Conservation (phyloP, 2,888 invertebrate genomes). For the Leptothorax acervorum region DNA sequence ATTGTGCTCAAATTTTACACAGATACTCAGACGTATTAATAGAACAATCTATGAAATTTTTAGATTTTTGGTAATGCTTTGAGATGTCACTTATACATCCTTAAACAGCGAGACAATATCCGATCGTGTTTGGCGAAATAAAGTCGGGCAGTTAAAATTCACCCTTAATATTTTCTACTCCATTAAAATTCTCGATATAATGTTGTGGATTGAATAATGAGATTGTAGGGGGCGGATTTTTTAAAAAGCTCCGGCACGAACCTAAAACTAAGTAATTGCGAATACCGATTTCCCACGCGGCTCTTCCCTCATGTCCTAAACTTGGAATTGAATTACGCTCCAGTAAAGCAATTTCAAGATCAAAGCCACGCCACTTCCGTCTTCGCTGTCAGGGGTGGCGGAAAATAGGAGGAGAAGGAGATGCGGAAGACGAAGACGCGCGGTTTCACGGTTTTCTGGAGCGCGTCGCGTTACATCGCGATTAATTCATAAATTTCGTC, state of each 20-base stretch:
- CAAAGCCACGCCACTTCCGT: conserved; percentile 27
- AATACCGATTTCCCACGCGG: background rate
- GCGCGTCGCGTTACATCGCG: background rate
- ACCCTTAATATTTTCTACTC: background rate
- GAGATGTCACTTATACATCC: no score
- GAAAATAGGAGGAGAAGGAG: conserved; percentile 5
- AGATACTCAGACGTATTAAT: no score
- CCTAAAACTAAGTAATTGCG: background rate
- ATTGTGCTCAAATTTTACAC: no score
- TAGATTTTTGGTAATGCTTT: no score
- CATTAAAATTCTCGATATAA: background rate
- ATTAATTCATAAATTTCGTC: conserved; percentile 37
- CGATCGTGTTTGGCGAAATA: background rate
- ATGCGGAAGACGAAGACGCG: background rate
- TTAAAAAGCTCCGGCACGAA: background rate
- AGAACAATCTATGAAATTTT: no score
- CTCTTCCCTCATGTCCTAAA: conserved; percentile 12
- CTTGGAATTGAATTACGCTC: conserved; percentile 17
- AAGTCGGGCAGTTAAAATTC: background rate
- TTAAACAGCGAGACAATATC: background rate
- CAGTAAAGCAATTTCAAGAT: conserved; percentile 38
- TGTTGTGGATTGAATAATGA: background rate
- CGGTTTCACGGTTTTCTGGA: conserved; percentile 16
- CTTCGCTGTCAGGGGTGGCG: background rate
- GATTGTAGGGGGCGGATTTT: background rate